Base-by-base conservation (phyloP, 2,113 vertebrate species). In the Centropristis striata region DNA sequence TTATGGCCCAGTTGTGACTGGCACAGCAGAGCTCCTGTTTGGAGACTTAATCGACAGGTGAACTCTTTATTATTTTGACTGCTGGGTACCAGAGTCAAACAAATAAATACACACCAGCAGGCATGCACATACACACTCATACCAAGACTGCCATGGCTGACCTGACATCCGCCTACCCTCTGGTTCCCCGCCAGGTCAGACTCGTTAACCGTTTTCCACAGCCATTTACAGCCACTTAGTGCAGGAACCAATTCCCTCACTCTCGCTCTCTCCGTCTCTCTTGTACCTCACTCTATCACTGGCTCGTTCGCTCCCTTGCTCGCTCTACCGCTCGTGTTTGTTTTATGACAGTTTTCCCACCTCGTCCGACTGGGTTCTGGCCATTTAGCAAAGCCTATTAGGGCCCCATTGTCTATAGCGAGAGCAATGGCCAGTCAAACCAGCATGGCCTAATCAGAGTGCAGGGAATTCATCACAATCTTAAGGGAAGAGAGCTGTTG, bases 321-420 rank as follows among this genome's bases (percentile, higher is more conserved):
- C 51, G 46, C 61, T 63, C 73, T 37, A 12, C 47, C 59, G 58
- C 63, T 76, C 28, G 1, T 36, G 28, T 41, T 74, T 82, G 21
- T 78, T 78, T 70, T 77, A 72, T 69, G 42, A 72, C 68, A 54
- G 25, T 67, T 16, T 14, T 20, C 18, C 12, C 39, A 59, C 51
- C 47, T 41, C 39, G 0, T 37, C 54, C 68, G 74, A 78, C 84
- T 75, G 9, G 16, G 9, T 65, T 78, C 70, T 83, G 67, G 54
- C 58, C 77, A 73, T 88, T 90, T 87, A 87, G 82, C 58, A 79
- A 87, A 84, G 78, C 84, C 84, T 67, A 86, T 92, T 87, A 90
- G 71, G 39, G 55, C 25, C 72, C 72, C 37, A 75, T 76, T 88
- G 77, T 87, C 80, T 85, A 32, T 32, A 77, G 51, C 4, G 50